These are phyloP conservation scores for Eulemur mongoz DNA, from an alignment of 2,797 vertebrate genomes.

Conservation along the genomic window DNA sequence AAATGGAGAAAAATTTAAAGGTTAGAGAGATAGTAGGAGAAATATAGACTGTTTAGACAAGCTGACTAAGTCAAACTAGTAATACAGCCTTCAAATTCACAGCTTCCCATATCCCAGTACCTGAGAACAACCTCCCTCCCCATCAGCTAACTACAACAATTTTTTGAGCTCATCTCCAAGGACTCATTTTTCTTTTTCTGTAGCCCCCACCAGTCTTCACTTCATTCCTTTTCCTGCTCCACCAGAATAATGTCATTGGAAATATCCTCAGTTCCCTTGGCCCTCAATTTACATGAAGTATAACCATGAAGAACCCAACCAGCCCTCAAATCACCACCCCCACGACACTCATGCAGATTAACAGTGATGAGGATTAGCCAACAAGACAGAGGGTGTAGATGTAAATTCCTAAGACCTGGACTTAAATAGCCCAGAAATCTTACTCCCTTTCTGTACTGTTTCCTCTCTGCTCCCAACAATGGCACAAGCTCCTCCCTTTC, in stretches of 20 bases:
- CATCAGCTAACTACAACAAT: background rate
- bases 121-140: background rate
- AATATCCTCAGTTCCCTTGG: background rate
- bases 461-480: background rate
- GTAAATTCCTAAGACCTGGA: background rate
- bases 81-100: background rate
- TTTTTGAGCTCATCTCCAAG: background rate
- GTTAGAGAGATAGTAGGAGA: background rate
- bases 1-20: background rate
- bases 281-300: background rate
- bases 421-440: background rate
- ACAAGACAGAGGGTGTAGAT: background rate
- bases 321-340: too few species aligned
- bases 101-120: background rate
- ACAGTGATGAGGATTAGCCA: background rate
- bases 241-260: background rate
- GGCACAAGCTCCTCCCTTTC: fast-evolving
- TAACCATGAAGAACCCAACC: background rate
- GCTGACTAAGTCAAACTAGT: background rate
- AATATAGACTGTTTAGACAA: background rate
- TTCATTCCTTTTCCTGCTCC: background rate
- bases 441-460: background rate
- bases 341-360: background rate
- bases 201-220: background rate
- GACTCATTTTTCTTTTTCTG: background rate